Evolutionary conservation across 2,113 vertebrate genomes (phyloP), one percentile per base, ranked within the genome.

Genomic region (Sander lucioperca): DNA sequence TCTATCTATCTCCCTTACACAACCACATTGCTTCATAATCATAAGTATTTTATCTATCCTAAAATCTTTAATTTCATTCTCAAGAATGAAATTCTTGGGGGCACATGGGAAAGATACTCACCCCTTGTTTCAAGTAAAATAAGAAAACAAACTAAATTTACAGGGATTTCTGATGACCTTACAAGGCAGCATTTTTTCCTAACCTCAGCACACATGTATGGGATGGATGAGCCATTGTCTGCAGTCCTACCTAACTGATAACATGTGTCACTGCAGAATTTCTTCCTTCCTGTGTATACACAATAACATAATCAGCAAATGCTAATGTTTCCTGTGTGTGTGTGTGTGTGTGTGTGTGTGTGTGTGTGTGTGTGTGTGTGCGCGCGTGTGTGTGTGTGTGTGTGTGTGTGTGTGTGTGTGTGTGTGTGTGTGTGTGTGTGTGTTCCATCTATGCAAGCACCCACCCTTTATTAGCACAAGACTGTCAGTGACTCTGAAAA

Each of bases 401-500:
- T 54, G 18, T 48, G 3, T 3, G 2, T 69, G 30, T 48, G 82
- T 69, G 50, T 59, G 54, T 68, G n/a, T 72, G 4, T 69, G 39
- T 63, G 39, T 74, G 57, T 72, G 27, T 61, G 27, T 2, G 27
- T 27, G 27, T 2, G 18, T 48, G 3, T 5, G 2, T 74, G 30
- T 4, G 51, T 18, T 72, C 45, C 68, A 50, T 83, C 87, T 62
- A 54, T 36, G 36, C 33, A 74, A 87, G 82, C 67, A 77, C 5
- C 50, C 58, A 14, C 65, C 75, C 74, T 71, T 75, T 73, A 78
- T 82, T 80, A 76, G 57, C 79, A 70, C 68, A 15, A 30, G 27
- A 14, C 74, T 79, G 82, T 79, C 59, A 64, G 78, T 53, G 71
- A 50, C 72, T 76, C 72, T 75, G 78, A 83, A 75, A 85, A 87